Conservation (phyloP, 2,888 invertebrate species). For the Netelia inedita region DNA sequence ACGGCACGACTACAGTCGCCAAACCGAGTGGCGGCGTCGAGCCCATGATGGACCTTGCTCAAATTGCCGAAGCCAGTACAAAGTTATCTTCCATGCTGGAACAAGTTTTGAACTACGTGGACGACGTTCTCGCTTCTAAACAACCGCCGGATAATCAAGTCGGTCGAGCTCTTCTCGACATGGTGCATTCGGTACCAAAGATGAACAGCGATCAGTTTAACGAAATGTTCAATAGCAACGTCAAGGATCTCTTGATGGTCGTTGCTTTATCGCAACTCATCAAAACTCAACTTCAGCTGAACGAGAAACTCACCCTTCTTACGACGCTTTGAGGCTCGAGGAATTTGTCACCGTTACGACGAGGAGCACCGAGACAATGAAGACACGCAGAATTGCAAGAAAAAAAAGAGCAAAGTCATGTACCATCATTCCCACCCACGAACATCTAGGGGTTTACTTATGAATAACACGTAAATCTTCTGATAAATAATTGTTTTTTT, state of each 20-base stretch:
- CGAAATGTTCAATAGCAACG: slow-evolving; percentile 97
- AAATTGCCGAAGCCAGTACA: slow-evolving; percentile 94
- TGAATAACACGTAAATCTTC: slow-evolving; percentile 56
- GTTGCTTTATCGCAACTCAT: slow-evolving; percentile 98
- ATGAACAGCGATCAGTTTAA: slow-evolving; percentile 96
- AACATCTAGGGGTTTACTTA: slow-evolving; percentile 33
- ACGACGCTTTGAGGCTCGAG: slow-evolving; percentile 87
- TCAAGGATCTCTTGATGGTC: slow-evolving; percentile 99
- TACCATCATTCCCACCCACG: slow-evolving; percentile 27
- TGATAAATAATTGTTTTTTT: slow-evolving; percentile 54
- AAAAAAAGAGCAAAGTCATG: slow-evolving; percentile 22
- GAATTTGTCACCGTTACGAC: slow-evolving; percentile 37
- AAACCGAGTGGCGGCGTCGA: slow-evolving; percentile 88
- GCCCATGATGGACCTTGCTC: slow-evolving; percentile 91
- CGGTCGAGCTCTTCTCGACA: slow-evolving; percentile 95
- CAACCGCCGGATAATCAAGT: slow-evolving; percentile 92
- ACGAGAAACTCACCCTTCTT: slow-evolving; percentile 96
- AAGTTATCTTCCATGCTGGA: slow-evolving; percentile 92
- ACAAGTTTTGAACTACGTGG: slow-evolving; percentile 94
- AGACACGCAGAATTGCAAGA: slow-evolving; percentile 2
- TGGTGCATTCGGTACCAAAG: slow-evolving; percentile 96
- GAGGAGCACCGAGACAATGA: slow-evolving; percentile 42
- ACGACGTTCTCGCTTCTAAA: slow-evolving; percentile 95
- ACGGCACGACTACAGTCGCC: slow-evolving; percentile 80
- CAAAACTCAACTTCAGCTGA: slow-evolving; percentile 97